phyloP scores from a whole-genome alignment of 2,888 invertebrate species.

The Calliphora vomitoria region DNA sequence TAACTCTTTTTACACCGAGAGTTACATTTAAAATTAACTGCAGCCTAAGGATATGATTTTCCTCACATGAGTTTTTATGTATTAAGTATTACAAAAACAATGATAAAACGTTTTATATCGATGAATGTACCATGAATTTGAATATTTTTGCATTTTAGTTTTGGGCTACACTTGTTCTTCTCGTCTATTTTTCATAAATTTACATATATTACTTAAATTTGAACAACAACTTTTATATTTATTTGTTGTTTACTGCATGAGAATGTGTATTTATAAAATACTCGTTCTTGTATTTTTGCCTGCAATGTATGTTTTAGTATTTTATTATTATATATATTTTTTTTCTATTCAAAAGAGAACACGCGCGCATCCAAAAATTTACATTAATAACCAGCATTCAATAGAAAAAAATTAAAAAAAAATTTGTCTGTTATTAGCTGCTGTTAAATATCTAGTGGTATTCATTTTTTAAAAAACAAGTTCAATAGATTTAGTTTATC shows the following conservation, averaged over 20 bases:
- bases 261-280: neutral
- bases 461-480: slow-evolving; percentile 24
- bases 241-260: neutral
- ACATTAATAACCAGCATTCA: slow-evolving; percentile 61
- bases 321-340: slow-evolving; percentile 28
- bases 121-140: slow-evolving; percentile 20
- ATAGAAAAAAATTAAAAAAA: slow-evolving; percentile 28
- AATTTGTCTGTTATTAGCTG: slow-evolving; percentile 36
- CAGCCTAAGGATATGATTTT: neutral
- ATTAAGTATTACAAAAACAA: slow-evolving; percentile 9
- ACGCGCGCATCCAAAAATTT: slow-evolving; percentile 63
- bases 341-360: slow-evolving; percentile 45
- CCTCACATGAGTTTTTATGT: slow-evolving; percentile 11
- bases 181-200: slow-evolving; percentile 67
- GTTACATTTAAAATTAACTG: no score
- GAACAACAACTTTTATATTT: slow-evolving; percentile 18
- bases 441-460: slow-evolving; percentile 11
- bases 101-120: slow-evolving; percentile 45
- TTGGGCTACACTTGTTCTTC: slow-evolving; percentile 44
- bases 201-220: slow-evolving; percentile 65
- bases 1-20: no score
- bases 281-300: neutral
- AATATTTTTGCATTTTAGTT: slow-evolving; percentile 62
- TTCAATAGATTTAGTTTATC: neutral
- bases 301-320: neutral